Evolutionary conservation across 2,888 invertebrate genomes (phyloP), one percentile per base, ranked within the genome.

Genomic region (Dyspetes luteomarginatus): DNA sequence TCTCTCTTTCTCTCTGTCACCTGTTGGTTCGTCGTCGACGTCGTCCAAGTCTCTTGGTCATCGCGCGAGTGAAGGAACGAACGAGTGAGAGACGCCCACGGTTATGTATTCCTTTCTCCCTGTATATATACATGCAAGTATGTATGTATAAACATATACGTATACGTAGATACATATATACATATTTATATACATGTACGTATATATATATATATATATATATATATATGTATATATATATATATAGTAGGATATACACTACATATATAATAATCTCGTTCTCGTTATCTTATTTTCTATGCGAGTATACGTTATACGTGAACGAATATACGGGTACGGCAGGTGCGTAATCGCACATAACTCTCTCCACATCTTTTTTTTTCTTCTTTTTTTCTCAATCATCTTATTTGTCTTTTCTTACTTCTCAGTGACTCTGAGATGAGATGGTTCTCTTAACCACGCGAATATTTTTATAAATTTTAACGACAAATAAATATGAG

Each of bases 281-380:
- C 65, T 75, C 71, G 79, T 80, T 80, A 71, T 80, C 79, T 80
- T 60, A 75, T 75, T 75, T 65, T 75, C 79, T 71, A 75, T 79
- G 75, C 79, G 45, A 50, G 64, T 22, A 52, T 17, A 28, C 74
- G 69, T 58, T 64, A 52, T 73, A 78, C 79, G 75, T 50, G 75
- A 69, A 74, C 69, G 71, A 65, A 71, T 65, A 75, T 79, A 75
- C 79, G 80, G 78, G 73, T 78, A n/a, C 75, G 82, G 62, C 74
- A 78, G 82, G 82, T 78, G 74, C 82, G 82, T 78, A 81, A 81
- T 60, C 56, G 64, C 74, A 64, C 64, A 52, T 30, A 65, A 17
- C 45, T 45, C 43, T 50, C 69, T 30, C n/a, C 50, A 67, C 30
- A 52, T 60, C 30, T 58, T 69, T 69, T 48, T 74, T 58, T 5